Evolutionary conservation across 2,888 invertebrate genomes (phyloP).

Genomic region (Notocelia uddmanniana): DNA sequence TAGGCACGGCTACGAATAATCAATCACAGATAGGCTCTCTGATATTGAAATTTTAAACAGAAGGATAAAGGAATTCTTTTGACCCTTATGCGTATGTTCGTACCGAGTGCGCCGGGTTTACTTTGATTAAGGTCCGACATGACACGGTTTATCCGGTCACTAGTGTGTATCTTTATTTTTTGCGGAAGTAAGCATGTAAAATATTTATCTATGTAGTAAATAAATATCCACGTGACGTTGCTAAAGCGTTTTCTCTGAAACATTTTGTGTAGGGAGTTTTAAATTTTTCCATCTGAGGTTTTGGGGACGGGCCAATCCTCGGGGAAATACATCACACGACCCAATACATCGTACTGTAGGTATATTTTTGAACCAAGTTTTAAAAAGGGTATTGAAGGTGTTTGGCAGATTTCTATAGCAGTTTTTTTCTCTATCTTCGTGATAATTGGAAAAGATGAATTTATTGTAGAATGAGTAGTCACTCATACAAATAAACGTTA

Average conservation of each 20-base stretch:
- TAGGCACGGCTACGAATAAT: conserved; percentile 34
- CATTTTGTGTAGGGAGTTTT: conserved; percentile 19
- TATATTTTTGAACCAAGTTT: conserved; percentile 14
- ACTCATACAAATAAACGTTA: too few relatives aligned
- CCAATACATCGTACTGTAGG: conserved; percentile 7
- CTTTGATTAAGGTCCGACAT: conserved; percentile 66
- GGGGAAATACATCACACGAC: conserved; percentile 28
- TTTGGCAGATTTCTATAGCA: conserved; percentile 8
- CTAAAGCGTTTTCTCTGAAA: conserved; percentile 5
- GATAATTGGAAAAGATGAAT: too few relatives aligned
- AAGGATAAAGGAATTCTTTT: conserved; percentile 40
- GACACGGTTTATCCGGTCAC: conserved; percentile 55
- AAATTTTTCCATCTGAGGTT: conserved; percentile 20
- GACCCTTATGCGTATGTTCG: conserved; percentile 41
- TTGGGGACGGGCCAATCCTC: conserved; percentile 32
- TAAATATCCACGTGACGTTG: not conserved
- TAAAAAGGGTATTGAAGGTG: conserved; percentile 15
- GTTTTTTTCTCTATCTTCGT: not conserved
- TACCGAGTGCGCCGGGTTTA: conserved; percentile 49
- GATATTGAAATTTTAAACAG: conserved; percentile 44
- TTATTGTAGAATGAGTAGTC: too few relatives aligned
- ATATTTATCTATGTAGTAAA: not conserved
- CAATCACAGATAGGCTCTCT: conserved; percentile 41
- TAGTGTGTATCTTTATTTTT: conserved; percentile 52
- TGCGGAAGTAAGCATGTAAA: conserved; percentile 6